phyloP scores from a whole-genome alignment of 2,888 invertebrate species.

The Eulithis prunata region DNA sequence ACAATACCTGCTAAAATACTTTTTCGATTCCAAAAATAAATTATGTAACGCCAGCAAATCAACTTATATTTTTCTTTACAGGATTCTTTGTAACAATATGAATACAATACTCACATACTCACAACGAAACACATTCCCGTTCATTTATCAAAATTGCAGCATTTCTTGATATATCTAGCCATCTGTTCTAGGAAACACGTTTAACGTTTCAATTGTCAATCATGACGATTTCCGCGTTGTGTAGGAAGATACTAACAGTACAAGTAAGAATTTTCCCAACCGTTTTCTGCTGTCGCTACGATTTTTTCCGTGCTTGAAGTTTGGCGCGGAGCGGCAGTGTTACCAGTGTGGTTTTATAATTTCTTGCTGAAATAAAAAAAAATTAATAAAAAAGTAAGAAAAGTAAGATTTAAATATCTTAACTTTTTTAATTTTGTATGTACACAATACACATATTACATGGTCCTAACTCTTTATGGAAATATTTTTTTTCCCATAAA shows the following conservation, averaged over 20 bases:
- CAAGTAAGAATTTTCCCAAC: conserved; percentile 32
- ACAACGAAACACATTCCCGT: background rate
- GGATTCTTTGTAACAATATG: no score
- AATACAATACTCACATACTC: no score
- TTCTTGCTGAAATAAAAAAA: conserved; percentile 1
- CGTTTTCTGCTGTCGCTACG: conserved; percentile 57
- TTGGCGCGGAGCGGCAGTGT: conserved; percentile 68
- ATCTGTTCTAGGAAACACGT: conserved; percentile 7
- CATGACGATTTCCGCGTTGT: conserved; percentile 27
- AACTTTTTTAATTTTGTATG: no score
- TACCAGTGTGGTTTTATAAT: conserved; percentile 4
- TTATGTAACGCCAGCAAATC: conserved; percentile 20
- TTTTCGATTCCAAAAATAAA: conserved; percentile 1
- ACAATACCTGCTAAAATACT: background rate
- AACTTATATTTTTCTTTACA: background rate
- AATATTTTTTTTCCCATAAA: no score
- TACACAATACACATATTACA: no score
- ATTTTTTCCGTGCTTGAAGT: conserved; percentile 74
- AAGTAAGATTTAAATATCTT: background rate
- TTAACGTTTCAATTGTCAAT: conserved; percentile 24
- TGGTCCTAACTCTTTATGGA: no score
- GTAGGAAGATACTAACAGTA: conserved; percentile 14
- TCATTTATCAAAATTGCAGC: background rate
- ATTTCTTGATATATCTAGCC: background rate
- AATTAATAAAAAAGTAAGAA: background rate